These are phyloP conservation scores for Eupsittula cactorum DNA, from an alignment of 2,113 vertebrate species.

Conservation along the genomic window DNA sequence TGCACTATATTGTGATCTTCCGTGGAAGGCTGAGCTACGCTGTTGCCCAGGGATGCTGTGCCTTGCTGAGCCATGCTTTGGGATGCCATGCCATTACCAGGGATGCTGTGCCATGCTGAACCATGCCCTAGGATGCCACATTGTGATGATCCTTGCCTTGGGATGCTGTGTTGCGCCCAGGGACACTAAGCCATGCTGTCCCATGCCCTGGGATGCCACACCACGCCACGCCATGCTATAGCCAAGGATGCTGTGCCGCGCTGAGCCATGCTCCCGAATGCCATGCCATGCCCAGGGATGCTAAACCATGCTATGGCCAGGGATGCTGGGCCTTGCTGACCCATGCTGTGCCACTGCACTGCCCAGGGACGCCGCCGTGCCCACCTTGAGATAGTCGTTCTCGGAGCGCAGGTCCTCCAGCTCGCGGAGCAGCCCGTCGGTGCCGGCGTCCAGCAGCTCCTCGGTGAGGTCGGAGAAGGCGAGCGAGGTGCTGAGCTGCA, in stretches of 20 bases:
- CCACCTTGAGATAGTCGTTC: constrained; percentile 98
- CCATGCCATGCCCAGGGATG: neutral
- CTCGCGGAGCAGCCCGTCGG: constrained; percentile 88
- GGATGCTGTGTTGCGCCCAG: neutral
- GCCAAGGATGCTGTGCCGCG: neutral
- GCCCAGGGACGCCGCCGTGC: neutral
- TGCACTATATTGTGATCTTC: neutral
- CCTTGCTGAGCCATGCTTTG: neutral
- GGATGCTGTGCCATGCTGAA: neutral
- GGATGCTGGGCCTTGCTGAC: neutral
- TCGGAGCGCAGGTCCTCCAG: constrained; percentile 96
- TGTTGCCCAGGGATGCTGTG: neutral
- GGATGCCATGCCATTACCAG: neutral
- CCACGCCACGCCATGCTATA: neutral
- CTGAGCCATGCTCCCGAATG: neutral
- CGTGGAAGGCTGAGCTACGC: no score
- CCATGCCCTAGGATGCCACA: neutral
- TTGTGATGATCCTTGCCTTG: neutral
- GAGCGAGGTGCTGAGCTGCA: constrained; percentile 90
- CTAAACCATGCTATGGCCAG: neutral
- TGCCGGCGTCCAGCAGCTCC: constrained; percentile 89
- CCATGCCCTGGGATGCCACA: neutral
- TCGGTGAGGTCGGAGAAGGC: constrained; percentile 97
- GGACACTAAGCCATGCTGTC: neutral
- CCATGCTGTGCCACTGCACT: no score